These are phyloP conservation scores for Diphyllodes magnificus DNA, from an alignment of 2,113 vertebrate genomes.

Conservation along the genomic window DNA sequence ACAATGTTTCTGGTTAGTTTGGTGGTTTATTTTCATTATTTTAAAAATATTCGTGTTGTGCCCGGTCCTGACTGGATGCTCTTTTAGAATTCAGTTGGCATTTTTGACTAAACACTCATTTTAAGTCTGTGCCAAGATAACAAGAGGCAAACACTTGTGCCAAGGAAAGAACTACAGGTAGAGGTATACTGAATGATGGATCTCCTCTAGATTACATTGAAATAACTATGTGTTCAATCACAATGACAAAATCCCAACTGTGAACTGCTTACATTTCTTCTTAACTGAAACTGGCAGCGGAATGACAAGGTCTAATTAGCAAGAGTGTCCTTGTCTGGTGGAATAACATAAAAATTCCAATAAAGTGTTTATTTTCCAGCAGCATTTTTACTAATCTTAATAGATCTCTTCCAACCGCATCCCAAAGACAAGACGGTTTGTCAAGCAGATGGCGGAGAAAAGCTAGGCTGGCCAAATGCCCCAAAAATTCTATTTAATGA, in stretches of 20 bases:
- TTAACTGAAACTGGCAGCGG: slow-evolving; percentile 48
- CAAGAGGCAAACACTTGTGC: neutral
- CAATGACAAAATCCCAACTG: slow-evolving; percentile 35
- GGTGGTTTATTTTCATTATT: neutral
- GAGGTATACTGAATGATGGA: neutral
- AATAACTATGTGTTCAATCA: slow-evolving; percentile 37
- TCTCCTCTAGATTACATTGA: slow-evolving; percentile 17
- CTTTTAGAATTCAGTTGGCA: neutral
- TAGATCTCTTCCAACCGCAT: slow-evolving; percentile 11
- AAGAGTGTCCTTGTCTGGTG: slow-evolving; percentile 34
- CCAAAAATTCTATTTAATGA: neutral
- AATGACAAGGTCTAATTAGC: slow-evolving; percentile 34
- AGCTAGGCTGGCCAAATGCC: neutral
- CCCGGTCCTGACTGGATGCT: neutral
- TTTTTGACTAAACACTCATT: neutral
- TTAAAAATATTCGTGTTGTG: neutral
- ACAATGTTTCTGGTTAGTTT: neutral
- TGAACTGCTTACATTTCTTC: slow-evolving; percentile 15
- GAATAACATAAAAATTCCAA: slow-evolving; percentile 57
- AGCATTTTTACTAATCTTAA: slow-evolving; percentile 39
- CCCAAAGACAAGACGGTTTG: neutral
- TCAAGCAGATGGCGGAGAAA: slow-evolving; percentile 39
- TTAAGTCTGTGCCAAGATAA: neutral
- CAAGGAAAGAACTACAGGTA: neutral
- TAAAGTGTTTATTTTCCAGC: slow-evolving; percentile 46